Conservation (phyloP, 2,888 invertebrate species). For the Eulithis prunata region DNA sequence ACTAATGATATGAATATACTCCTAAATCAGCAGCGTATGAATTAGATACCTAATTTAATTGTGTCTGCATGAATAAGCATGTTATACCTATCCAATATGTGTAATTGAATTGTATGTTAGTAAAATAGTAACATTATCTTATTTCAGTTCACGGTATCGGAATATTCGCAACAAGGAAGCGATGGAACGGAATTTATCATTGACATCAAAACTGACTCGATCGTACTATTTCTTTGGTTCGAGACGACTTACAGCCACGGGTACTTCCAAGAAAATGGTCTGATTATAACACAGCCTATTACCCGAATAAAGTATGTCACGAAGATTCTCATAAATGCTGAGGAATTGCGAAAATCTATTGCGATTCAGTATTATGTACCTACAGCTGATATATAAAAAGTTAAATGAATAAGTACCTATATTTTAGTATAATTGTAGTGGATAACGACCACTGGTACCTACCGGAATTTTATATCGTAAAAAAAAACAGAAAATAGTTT, state of each 20-base stretch:
- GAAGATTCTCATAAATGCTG: slow-evolving; percentile 46
- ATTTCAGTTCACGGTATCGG: slow-evolving; percentile 61
- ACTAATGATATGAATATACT: too few relatives aligned
- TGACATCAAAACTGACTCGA: slow-evolving; percentile 69
- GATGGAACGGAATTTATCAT: slow-evolving; percentile 52
- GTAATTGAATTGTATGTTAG: too few relatives aligned
- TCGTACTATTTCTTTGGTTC: slow-evolving; percentile 89
- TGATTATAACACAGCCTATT: slow-evolving; percentile 74
- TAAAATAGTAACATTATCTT: not conserved
- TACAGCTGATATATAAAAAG: not conserved
- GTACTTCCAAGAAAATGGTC: slow-evolving; percentile 91
- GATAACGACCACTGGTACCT: too few relatives aligned
- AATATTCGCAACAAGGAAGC: slow-evolving; percentile 32
- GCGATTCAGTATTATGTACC: slow-evolving; percentile 62
- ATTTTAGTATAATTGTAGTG: too few relatives aligned
- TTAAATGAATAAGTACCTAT: too few relatives aligned
- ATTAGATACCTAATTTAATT: too few relatives aligned
- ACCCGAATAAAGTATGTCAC: slow-evolving; percentile 51
- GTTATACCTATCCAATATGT: too few relatives aligned
- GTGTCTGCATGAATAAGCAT: too few relatives aligned
- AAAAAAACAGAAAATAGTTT: too few relatives aligned
- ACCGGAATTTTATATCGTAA: too few relatives aligned
- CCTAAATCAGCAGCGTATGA: too few relatives aligned
- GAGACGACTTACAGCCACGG: slow-evolving; percentile 83
- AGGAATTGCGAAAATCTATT: slow-evolving; percentile 58